Base-by-base conservation (phyloP, 2,113 vertebrate genomes). In the Gallinago jamesoni region DNA sequence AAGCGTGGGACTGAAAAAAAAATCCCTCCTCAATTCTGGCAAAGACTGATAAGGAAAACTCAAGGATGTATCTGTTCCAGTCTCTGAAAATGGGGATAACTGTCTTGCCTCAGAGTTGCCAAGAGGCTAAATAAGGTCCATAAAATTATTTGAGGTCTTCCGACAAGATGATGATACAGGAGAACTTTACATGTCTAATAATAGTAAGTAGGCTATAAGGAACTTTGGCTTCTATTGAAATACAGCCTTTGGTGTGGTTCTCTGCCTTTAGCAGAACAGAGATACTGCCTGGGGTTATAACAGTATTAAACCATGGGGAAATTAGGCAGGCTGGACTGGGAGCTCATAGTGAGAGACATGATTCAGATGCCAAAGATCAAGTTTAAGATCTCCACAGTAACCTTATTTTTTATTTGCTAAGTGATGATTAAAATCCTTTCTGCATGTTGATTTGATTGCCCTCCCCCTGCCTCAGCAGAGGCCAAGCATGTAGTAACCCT, bases 101-200 rank as follows among this genome's bases (percentile, higher is more conserved):
- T 41, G 21, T 66, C 55, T 94, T 89, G 70, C 73, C 80, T 90
- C 50, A 69, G 81, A 89, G 30, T 74, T 7, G 2, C 73, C 70
- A 84, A 82, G 73, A 82, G 74, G 89, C 87, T 91, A 79, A 94
- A 87, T 77, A 77, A 95, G 50, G 92, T 84, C 81, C 5, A 5
- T 91, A 67, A 92, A 95, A 95, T 87, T n/a, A 90, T 76, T 79
- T 87, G 66, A 94, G 91, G 91, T 85, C 86, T 91, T 91, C 75
- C 24, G 28, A 83, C 79, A 50, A 89, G 88, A 79, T 67, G 60
- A 18, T 85, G 45, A 87, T 89, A 89, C 31, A 94, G 77, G 48
- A 93, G 62, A 87, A 89, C 70, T 96, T 93, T 76, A 82, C 50
- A 43, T 93, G 79, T 50, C 91, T 87, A 96, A 91, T 82, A 91